Percentiles rank a stretch among this genome's conserved stretches.
These are phyloP conservation scores for Pterostichus niger DNA, from an alignment of 2,888 invertebrate genomes.

Conservation along the genomic window DNA sequence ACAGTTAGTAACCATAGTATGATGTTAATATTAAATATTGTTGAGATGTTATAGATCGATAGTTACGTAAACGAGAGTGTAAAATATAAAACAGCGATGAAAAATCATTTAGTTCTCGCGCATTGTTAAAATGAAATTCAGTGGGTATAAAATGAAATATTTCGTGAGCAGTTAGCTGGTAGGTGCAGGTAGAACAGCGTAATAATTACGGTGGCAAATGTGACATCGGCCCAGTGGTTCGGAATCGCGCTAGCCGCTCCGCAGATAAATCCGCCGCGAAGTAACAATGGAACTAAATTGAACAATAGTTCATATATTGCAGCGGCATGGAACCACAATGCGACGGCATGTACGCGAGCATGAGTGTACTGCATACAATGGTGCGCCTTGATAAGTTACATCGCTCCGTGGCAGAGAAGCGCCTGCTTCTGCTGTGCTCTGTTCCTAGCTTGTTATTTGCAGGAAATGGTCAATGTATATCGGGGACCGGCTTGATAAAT, in stretches of 20 bases:
- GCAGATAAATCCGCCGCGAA: slow-evolving; percentile 64
- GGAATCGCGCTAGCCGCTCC: slow-evolving; percentile 22
- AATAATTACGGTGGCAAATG: slow-evolving; percentile 58
- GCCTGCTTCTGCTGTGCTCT: too few relatives aligned
- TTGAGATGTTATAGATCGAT: background rate
- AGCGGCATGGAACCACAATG: slow-evolving; percentile 18
- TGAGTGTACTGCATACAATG: slow-evolving; percentile 43
- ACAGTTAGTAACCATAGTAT: too few relatives aligned
- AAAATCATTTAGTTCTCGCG: slow-evolving; percentile 24
- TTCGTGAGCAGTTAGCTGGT: slow-evolving; percentile 7
- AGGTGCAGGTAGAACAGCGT: slow-evolving; percentile 27
- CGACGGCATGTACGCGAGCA: background rate
- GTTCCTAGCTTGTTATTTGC: slow-evolving; percentile 59
- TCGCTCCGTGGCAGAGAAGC: background rate
- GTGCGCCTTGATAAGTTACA: slow-evolving; percentile 29
- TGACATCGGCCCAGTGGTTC: slow-evolving; percentile 45
- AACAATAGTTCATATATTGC: slow-evolving; percentile 67
- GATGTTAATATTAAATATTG: background rate
- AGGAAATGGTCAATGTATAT: slow-evolving; percentile 64
- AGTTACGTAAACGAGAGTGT: slow-evolving; percentile 3
- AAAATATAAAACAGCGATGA: slow-evolving; percentile 40
- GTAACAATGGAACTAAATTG: slow-evolving; percentile 67
- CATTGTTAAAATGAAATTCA: slow-evolving; percentile 55
- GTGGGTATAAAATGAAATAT: slow-evolving; percentile 50
- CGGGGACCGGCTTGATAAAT: slow-evolving; percentile 62